These are phyloP conservation scores for Acanthisitta chloris DNA, from an alignment of 2,113 vertebrate species.

Conservation along the genomic window DNA sequence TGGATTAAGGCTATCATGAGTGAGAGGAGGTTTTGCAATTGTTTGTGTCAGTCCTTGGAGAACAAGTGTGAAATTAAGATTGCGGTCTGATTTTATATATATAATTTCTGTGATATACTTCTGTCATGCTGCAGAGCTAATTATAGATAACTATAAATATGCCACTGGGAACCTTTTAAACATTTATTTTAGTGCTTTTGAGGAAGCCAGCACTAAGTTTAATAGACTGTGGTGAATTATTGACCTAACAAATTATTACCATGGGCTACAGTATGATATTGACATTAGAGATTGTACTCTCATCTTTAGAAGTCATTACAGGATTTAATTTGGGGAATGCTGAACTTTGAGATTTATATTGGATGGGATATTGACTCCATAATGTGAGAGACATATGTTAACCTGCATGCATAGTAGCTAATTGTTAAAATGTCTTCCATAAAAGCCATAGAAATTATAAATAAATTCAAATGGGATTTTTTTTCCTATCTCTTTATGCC, in stretches of 20 bases:
- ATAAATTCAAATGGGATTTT: not conserved
- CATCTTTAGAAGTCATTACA: slow-evolving; percentile 2
- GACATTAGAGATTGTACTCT: not conserved
- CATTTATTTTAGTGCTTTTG: not conserved
- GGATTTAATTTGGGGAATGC: not conserved
- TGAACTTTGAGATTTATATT: slow-evolving; percentile 36
- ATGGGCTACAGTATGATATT: not conserved
- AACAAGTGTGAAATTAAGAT: slow-evolving; percentile 1
- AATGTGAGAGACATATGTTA: not conserved
- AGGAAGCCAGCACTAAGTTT: slow-evolving; percentile 5
- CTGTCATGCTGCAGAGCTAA: slow-evolving; percentile 10
- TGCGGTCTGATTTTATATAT: not conserved
- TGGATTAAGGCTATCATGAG: not conserved
- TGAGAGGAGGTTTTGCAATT: not conserved
- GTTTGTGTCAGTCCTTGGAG: not conserved
- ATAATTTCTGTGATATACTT: not conserved
- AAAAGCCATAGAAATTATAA: not conserved
- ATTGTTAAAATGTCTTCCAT: not conserved
- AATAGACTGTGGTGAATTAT: slow-evolving; percentile 39
- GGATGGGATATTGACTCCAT: not conserved
- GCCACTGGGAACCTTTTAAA: not conserved
- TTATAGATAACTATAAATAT: slow-evolving; percentile 27
- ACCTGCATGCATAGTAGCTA: not conserved
- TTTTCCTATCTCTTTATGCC: not conserved
- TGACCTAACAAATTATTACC: slow-evolving; percentile 30